A percentile compares a stretch with the other conserved stretches of the same genome.
Conservation (phyloP, 2,113 vertebrate species). For the Chamaetylas fuelleborni region DNA sequence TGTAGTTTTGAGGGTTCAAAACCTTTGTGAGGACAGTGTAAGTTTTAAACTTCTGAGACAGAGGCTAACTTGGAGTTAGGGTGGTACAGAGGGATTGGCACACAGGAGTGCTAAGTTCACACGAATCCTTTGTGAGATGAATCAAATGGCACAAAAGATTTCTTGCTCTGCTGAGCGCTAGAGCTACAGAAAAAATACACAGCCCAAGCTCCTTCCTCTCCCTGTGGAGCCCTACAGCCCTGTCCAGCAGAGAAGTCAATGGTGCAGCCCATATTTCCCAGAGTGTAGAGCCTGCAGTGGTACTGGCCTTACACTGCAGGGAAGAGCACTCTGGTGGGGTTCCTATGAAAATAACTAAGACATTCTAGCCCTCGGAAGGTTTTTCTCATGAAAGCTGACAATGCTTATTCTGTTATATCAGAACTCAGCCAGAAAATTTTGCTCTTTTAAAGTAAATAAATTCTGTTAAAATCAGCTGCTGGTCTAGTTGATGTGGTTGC, state of each 20-base stretch:
- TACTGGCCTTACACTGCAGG: accelerated
- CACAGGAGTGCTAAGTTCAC: neutral
- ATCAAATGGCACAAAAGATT: neutral
- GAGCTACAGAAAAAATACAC: neutral
- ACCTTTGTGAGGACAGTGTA: neutral
- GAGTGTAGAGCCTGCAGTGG: neutral
- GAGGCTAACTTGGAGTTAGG: neutral
- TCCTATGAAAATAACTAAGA: neutral
- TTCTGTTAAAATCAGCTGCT: neutral
- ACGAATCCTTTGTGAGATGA: neutral
- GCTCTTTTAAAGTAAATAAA: neutral
- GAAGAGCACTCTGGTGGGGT: neutral
- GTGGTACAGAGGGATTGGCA: neutral
- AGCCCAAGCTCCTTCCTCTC: neutral
- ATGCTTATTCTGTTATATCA: neutral
- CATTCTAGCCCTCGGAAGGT: neutral
- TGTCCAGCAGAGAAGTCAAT: neutral
- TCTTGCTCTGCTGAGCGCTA: neutral
- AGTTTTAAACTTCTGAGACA: neutral
- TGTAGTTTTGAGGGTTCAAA: neutral
- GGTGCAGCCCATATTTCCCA: neutral
- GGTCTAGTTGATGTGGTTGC: neutral
- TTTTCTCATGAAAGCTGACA: neutral
- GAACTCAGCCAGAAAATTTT: neutral
- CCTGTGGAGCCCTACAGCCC: accelerated